Evolutionary conservation across 2,888 invertebrate species (phyloP).

Genomic region (Didymodactylos carnosus): DNA sequence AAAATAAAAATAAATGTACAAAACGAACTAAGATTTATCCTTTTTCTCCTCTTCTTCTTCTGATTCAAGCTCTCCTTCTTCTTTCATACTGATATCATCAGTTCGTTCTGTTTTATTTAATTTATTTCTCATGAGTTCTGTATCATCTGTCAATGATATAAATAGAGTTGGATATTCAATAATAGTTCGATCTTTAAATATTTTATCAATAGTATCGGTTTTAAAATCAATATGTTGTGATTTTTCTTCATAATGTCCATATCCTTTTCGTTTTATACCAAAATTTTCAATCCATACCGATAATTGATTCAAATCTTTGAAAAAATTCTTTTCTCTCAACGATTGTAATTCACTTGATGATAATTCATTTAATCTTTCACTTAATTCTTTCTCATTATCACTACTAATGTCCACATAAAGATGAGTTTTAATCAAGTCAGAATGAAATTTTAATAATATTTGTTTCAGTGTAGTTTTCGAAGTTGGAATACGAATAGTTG

Average conservation of each 20-base stretch:
- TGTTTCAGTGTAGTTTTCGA: not conserved
- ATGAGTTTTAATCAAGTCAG: too few relatives aligned
- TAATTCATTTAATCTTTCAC: too few relatives aligned
- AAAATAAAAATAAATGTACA: too few relatives aligned
- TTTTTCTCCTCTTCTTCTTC: too few relatives aligned
- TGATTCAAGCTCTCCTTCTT: too few relatives aligned
- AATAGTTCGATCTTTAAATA: not conserved
- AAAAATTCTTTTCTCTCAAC: not conserved
- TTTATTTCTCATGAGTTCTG: not conserved
- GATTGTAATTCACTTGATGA: not conserved
- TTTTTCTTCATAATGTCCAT: not conserved
- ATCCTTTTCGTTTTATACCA: not conserved
- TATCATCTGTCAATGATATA: not conserved
- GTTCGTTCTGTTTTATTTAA: too few relatives aligned
- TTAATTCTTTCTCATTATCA: too few relatives aligned
- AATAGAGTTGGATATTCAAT: not conserved
- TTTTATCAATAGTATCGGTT: not conserved
- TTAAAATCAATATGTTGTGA: too few relatives aligned
- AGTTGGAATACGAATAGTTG: not conserved
- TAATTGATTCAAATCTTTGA: not conserved
- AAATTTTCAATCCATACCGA: not conserved
- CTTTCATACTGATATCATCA: too few relatives aligned
- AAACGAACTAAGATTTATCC: too few relatives aligned
- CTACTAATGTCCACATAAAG: too few relatives aligned
- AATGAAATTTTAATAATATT: not conserved